Percentiles rank a stretch among this genome's conserved stretches.
Evolutionary conservation across 2,888 invertebrate genomes (phyloP).

Genomic region (Chironomus riparius): DNA sequence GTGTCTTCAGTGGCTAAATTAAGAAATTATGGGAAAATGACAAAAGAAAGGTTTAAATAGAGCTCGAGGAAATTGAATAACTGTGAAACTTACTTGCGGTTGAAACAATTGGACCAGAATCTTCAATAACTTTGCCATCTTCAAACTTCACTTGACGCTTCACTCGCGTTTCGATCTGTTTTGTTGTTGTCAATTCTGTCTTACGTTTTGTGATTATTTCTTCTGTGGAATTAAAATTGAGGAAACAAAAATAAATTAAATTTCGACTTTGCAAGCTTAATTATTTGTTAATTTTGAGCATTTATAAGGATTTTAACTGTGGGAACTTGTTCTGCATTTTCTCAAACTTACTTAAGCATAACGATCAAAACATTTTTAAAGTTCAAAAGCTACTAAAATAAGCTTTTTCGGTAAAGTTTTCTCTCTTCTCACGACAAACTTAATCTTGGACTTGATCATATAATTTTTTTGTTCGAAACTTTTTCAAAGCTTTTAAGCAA

Average conservation of each 20-base stretch:
- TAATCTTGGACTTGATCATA: too few relatives aligned
- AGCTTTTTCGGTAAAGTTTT: too few relatives aligned
- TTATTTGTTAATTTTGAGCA: too few relatives aligned
- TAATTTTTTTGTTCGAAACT: too few relatives aligned
- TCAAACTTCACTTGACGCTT: conserved; percentile 81
- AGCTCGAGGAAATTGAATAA: not conserved
- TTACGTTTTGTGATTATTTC: conserved; percentile 89
- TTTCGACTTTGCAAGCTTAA: too few relatives aligned
- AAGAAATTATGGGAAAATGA: not conserved
- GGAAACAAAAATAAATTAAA: too few relatives aligned
- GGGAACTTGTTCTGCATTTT: not conserved
- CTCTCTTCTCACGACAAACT: too few relatives aligned
- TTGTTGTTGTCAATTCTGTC: conserved; percentile 79
- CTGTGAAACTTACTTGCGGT: conserved; percentile 41
- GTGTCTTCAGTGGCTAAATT: conserved; percentile 62
- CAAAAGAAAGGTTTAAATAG: not conserved
- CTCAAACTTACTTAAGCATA: not conserved
- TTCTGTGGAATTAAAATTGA: conserved; percentile 50
- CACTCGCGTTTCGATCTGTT: conserved; percentile 84
- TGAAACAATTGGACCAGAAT: conserved; percentile 82
- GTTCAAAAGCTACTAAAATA: too few relatives aligned
- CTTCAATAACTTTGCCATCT: conserved; percentile 82
- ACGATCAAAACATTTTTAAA: too few relatives aligned
- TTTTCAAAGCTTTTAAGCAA: too few relatives aligned
- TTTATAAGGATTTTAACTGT: too few relatives aligned